Base-by-base conservation (phyloP, 2,888 invertebrate genomes). In the Leptopterna dolabrata region DNA sequence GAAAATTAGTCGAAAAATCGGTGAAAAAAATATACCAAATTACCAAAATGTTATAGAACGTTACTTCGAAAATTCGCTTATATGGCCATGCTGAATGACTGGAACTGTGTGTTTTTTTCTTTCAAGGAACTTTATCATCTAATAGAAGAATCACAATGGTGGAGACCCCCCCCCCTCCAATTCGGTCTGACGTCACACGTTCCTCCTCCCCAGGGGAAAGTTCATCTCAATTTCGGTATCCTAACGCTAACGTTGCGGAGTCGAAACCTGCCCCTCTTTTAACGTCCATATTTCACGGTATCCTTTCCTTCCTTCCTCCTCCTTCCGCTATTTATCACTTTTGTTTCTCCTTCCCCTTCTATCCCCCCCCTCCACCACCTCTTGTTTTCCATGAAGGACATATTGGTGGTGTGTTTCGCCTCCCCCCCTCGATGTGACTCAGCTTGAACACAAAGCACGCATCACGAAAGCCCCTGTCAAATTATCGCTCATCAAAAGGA, bases 231-330 rank as follows among this genome's bases (percentile, higher is more conserved):
- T 73, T 73, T 73, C 73, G 73, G 36, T 16, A 14, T 73, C 73
- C 73, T n/a, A 41, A 73, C 73, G 73, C 73, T 73, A 73, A 73
- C 36, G 73, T 73, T 73, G 73, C 36, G 73, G 41, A 73, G 73
- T 36, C 73, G 36, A 41, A 73, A 41, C 41, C 81, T 30, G 43
- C 55, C 81, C n/a, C n/a, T n/a, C 45, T 63, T 24, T 63, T 63
- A 63, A 81, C 81, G 51, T 51, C 47, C 81, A 81, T 81, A 81
- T 81, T 81, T 81, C 81, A 81, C 81, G 81, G 81, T 81, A 45
- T 81, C 55, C 29, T 55, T 51, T 11, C 81, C 55, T 24, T 76
- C 76, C 78, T 11, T 45, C 19, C 45, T 24, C 16, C 14, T 51
- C 63, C 63, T 36, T 4, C n/a, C 63, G 27, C 36, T 24, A 81